phyloP scores from a whole-genome alignment of 1,140 invertebrate genomes.

The Bilobella aurantiaca region DNA sequence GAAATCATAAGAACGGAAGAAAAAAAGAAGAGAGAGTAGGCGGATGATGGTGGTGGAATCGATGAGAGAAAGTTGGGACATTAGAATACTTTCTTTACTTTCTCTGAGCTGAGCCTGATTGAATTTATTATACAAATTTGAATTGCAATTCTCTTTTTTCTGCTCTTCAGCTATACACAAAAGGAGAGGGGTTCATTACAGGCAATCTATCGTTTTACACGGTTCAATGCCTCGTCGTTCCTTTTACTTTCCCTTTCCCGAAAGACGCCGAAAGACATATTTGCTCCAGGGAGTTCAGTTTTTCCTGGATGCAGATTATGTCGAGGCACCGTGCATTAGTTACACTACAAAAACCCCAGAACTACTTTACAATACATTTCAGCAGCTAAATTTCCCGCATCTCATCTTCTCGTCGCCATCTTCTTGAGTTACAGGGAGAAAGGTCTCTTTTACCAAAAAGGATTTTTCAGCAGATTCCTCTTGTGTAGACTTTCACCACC shows the following conservation, averaged over 20 bases:
- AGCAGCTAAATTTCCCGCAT: not conserved
- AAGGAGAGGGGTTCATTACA: conserved; percentile 24
- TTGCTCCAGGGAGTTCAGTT: conserved; percentile 20
- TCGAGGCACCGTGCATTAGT: not conserved
- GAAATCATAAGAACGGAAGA: too few species aligned
- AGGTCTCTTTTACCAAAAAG: too few species aligned
- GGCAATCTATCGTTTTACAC: conserved; percentile 22
- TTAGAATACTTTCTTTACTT: conserved; percentile 12
- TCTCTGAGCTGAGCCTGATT: conserved; percentile 24
- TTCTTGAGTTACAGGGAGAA: too few species aligned
- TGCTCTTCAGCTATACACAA: conserved; percentile 2
- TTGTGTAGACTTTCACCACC: too few species aligned
- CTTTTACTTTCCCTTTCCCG: too few species aligned
- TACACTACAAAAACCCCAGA: not conserved
- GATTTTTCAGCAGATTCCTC: too few species aligned
- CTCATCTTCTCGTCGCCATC: not conserved
- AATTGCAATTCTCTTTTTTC: conserved; percentile 23
- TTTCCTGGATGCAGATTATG: conserved; percentile 3
- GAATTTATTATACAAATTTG: conserved; percentile 27
- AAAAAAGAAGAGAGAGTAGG: too few species aligned
- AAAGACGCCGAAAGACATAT: conserved; percentile 12
- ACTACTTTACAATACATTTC: not conserved
- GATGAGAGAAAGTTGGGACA: too few species aligned
- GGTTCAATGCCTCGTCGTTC: conserved; percentile 17
- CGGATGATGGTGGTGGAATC: too few species aligned